Percentiles rank a stretch among this genome's conserved stretches.
These are phyloP conservation scores for Procavia capensis DNA, from an alignment of 2,113 vertebrate species.

Conservation along the genomic window DNA sequence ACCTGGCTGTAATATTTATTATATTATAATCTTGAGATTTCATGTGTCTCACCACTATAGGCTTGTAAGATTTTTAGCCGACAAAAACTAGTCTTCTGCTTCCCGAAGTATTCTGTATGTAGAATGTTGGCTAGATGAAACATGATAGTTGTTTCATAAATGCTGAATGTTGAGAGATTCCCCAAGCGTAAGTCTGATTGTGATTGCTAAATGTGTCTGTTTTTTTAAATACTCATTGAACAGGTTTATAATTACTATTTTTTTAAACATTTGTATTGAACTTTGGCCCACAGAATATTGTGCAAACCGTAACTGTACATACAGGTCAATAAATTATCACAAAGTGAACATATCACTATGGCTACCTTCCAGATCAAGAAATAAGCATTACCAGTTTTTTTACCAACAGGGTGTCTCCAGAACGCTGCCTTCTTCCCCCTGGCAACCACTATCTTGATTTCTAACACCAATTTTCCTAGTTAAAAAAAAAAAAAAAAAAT, in stretches of 20 bases:
- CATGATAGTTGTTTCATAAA: neutral
- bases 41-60: neutral
- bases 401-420: neutral
- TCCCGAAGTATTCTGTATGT: neutral
- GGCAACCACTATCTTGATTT: neutral
- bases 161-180: neutral
- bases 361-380: neutral
- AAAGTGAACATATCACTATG: neutral
- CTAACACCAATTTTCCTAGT: neutral
- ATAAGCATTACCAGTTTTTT: neutral
- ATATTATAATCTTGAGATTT: neutral
- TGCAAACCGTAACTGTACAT: neutral
- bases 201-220: neutral
- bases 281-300: neutral
- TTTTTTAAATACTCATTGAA: neutral
- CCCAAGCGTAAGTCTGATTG: neutral
- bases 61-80: neutral
- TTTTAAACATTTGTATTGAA: conserved; percentile 26
- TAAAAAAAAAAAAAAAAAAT: neutral
- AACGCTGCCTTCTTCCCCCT: neutral
- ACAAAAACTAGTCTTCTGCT: neutral
- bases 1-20: neutral
- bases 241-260: neutral
- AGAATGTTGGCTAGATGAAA: neutral
- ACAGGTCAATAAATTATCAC: neutral